Evolutionary conservation across 92 coral and sea anemone genomes (phyloP).

Genomic region (Epizoanthus rinbou): DNA sequence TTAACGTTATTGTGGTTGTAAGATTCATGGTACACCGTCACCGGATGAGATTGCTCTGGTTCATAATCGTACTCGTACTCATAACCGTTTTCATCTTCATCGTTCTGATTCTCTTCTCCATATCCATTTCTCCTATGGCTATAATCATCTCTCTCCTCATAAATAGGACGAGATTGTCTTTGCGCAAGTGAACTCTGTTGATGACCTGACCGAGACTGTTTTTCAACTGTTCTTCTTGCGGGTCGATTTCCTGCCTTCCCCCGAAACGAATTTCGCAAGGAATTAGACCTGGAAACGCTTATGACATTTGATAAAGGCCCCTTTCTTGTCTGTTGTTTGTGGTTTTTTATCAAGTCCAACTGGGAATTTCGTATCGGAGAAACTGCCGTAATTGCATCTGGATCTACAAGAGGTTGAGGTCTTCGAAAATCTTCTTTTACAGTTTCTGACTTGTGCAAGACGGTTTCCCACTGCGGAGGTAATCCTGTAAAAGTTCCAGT

Average conservation of each 20-base stretch:
- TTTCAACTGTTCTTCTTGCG: constrained; percentile 38
- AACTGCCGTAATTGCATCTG: constrained; percentile 92
- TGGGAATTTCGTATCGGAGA: constrained; percentile 84
- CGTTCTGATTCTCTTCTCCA: constrained; percentile 26
- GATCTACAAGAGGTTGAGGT: constrained; percentile 94
- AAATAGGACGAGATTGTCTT: constrained; percentile 28
- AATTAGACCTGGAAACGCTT: constrained; percentile 94
- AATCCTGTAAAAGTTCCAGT: constrained; percentile 83
- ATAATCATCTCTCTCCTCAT: constrained; percentile 35
- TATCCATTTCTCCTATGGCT: constrained; percentile 36
- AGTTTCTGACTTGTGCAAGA: constrained; percentile 63
- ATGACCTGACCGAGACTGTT: constrained; percentile 30
- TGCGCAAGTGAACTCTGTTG: constrained; percentile 40
- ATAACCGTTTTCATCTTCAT: constrained; percentile 36
- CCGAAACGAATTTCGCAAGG: constrained; percentile 91
- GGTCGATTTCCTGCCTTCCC: constrained; percentile 65
- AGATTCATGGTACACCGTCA: constrained; percentile 14
- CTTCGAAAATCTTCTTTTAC: constrained; percentile 63
- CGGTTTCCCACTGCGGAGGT: constrained; percentile 99
- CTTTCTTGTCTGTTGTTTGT: constrained; percentile 53
- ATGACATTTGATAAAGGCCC: constrained; percentile 58
- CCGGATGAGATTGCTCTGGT: constrained; percentile 32
- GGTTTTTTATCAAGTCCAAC: constrained; percentile 63
- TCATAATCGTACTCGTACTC: constrained; percentile 39
- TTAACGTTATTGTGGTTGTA: constrained; percentile 25